phyloP scores from a whole-genome alignment of 2,797 vertebrate species.

The Poeciliopsis infans region DNA sequence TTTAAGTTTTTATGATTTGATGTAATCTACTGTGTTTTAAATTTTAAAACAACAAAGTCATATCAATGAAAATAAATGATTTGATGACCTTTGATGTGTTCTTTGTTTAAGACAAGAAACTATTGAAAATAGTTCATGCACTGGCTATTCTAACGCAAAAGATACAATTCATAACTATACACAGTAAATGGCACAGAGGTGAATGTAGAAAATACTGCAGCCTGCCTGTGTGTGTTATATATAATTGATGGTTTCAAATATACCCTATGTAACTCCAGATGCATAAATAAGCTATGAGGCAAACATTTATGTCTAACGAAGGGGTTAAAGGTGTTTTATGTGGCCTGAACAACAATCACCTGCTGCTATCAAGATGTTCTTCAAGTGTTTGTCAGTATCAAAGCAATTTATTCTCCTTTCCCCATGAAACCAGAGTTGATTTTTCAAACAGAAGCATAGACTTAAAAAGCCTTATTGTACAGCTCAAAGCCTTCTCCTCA shows the following conservation, averaged over 20 bases:
- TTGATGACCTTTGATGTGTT: not conserved
- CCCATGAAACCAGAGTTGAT: not conserved
- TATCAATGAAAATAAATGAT: not conserved
- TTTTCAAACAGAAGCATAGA: not conserved
- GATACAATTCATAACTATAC: not conserved
- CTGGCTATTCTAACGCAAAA: not conserved
- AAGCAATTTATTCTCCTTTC: not conserved
- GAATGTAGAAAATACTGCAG: not conserved
- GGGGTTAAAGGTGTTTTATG: constrained; percentile 10
- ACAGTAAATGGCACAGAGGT: not conserved
- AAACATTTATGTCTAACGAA: constrained; percentile 5
- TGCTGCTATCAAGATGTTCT: not conserved
- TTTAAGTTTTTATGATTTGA: not conserved
- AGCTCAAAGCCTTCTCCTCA: not conserved
- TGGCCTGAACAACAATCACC: constrained; percentile 4
- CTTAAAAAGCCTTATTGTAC: not conserved
- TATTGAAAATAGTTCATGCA: not conserved
- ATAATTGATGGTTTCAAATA: constrained; percentile 5
- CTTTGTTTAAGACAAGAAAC: not conserved
- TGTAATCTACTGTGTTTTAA: not conserved
- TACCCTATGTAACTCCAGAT: not conserved
- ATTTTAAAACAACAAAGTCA: not conserved
- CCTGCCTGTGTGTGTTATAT: not conserved
- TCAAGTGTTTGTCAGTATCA: not conserved
- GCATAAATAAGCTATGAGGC: constrained; percentile 8